Percentiles rank a stretch among this genome's conserved stretches.
Evolutionary conservation across 92 coral and sea anemone genomes (phyloP).

Genomic region (Phenganax stokvisi): DNA sequence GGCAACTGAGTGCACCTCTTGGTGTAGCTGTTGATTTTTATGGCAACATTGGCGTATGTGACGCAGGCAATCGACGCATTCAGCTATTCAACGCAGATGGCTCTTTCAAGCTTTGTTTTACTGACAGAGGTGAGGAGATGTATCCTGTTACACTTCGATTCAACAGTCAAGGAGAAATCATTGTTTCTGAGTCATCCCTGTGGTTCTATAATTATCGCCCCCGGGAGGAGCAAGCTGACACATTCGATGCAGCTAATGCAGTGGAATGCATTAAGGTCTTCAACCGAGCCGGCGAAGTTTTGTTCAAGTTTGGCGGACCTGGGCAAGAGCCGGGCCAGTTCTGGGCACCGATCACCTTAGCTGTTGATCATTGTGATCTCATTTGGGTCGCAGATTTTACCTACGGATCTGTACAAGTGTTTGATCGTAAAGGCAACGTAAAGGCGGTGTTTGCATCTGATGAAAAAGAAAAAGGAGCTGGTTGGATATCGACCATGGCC

Average conservation of each 20-base stretch:
- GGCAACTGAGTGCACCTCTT: conserved; percentile 23
- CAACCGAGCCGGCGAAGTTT: conserved; percentile 6
- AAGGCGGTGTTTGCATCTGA: conserved; percentile 6
- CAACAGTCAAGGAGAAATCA: conserved; percentile 28
- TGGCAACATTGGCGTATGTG: conserved; percentile 24
- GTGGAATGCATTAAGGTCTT: conserved; percentile 32
- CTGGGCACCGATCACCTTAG: conserved; percentile 11
- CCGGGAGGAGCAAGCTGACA: neutral
- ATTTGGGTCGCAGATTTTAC: conserved; percentile 31
- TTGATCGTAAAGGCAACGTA: conserved; percentile 15
- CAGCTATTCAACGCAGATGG: conserved; percentile 20
- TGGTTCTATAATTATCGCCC: conserved; percentile 23
- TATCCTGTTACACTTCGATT: conserved; percentile 6
- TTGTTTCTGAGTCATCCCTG: conserved; percentile 32
- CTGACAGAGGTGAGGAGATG: neutral
- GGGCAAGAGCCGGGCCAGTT: conserved; percentile 20
- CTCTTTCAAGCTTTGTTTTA: conserved; percentile 11
- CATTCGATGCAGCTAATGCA: neutral
- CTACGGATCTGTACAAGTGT: conserved; percentile 21
- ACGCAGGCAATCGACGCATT: conserved; percentile 24
- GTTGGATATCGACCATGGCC: conserved; percentile 6
- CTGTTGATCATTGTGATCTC: conserved; percentile 22
- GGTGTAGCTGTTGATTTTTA: conserved; percentile 14
- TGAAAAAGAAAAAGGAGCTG: conserved; percentile 28
- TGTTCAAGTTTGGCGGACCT: conserved; percentile 26